Percentiles rank a stretch among this genome's conserved stretches.
Conservation (phyloP, 2,888 invertebrate genomes). For the Troglohyphantes excavatus region DNA sequence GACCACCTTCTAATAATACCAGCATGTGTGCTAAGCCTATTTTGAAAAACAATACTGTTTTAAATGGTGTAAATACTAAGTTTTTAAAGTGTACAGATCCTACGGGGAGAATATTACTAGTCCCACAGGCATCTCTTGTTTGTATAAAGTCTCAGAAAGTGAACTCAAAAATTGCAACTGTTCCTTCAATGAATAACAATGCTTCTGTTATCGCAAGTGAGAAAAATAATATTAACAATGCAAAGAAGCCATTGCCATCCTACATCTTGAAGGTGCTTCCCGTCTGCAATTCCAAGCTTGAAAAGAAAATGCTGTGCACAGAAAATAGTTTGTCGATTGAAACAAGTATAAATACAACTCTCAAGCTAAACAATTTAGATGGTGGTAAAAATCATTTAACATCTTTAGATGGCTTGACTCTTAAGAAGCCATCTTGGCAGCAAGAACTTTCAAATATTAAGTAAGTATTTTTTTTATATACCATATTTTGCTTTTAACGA, state of each 20-base stretch:
- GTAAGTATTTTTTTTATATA: conserved; percentile 54
- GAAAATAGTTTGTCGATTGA: neutral
- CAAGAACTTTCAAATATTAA: conserved; percentile 57
- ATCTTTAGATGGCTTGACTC: neutral
- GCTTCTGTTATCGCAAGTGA: neutral
- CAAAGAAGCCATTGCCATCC: conserved; percentile 46
- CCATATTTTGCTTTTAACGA: too few species aligned
- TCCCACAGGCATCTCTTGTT: conserved; percentile 59
- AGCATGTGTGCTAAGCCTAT: neutral
- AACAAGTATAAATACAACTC: neutral
- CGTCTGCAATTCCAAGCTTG: conserved; percentile 41
- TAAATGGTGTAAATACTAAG: conserved; percentile 58
- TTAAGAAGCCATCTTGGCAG: conserved; percentile 24
- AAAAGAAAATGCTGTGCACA: conserved; percentile 19
- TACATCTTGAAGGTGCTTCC: conserved; percentile 65
- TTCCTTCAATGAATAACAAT: neutral
- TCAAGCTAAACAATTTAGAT: neutral
- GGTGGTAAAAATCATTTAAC: neutral
- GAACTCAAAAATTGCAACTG: neutral
- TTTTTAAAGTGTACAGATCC: conserved; percentile 69
- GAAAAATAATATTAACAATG: neutral
- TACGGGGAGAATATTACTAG: conserved; percentile 56
- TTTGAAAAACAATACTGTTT: conserved; percentile 21
- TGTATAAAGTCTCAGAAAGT: conserved; percentile 28
- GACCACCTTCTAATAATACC: neutral